Base-by-base conservation (phyloP, 2,888 invertebrate genomes). In the Amblyjoppa proteus region DNA sequence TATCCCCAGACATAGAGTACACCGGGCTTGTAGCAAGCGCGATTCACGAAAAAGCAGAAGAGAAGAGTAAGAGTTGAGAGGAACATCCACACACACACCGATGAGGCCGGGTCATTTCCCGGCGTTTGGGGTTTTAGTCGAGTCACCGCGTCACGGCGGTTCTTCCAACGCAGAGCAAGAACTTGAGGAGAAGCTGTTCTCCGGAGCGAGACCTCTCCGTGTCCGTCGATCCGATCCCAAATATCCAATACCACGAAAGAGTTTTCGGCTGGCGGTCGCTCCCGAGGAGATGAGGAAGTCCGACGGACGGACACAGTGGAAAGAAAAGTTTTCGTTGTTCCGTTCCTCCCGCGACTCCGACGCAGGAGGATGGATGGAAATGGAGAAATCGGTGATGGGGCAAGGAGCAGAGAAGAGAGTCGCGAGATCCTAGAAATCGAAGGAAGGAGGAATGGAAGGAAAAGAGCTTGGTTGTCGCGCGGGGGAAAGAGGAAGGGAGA, bases 171-270 rank as follows among this genome's bases (percentile, higher is more conserved):
- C n/a, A 58, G 25, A 56, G n/a, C 28, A 56, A 56, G 49, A 56
- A 25, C 34, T 4, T 20, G 66, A 64, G 81, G 81, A 69, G 56
- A 68, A 71, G 80, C 61, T 51, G 83, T 81, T 86, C 80, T 80
- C 41, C 83, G 68, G 68, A 83, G 80, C 80, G 77, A 79, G 78
- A 87, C 84, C 84, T 68, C 49, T 68, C 58, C 69, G 74, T 75
- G 86, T 85, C 85, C 79, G 84, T 75, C 85, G 79, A 87, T 86
- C 87, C 87, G 88, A 89, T 88, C 83, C 83, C 85, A 88, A 88
- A 88, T 89, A 88, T 88, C 89, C 89, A 90, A 92, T 90, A 88
- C 88, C 83, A 88, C 88, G 89, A 88, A 88, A 90, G 89, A 90
- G 89, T 91, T 90, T 89, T 86, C 87, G 88, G 85, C 80, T 84